Conservation (phyloP, 2,888 invertebrate genomes). For the Pardosa pseudoannulata region DNA sequence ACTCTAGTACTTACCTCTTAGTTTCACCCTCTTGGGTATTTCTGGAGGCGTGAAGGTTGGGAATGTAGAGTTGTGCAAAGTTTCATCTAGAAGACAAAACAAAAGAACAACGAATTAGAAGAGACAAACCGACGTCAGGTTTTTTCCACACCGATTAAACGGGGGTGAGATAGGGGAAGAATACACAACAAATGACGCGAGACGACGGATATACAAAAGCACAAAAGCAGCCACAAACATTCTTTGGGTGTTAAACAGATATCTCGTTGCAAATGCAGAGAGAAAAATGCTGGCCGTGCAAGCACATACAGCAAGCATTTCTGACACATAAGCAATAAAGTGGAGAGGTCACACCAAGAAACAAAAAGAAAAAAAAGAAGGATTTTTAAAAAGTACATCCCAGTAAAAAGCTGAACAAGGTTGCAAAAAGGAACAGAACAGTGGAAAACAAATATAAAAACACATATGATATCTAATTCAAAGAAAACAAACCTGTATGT, state of each 20-base stretch:
- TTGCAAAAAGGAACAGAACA: neutral
- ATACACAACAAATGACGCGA: neutral
- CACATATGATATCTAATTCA: neutral
- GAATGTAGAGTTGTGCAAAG: constrained; percentile 73
- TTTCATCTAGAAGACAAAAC: constrained; percentile 74
- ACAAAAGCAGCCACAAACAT: constrained; percentile 39
- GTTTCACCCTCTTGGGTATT: constrained; percentile 99
- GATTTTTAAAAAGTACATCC: neutral
- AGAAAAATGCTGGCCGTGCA: constrained; percentile 28
- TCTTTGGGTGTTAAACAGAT: neutral
- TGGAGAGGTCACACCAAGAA: neutral
- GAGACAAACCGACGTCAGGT: no score
- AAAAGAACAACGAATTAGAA: neutral
- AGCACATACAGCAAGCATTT: constrained; percentile 38
- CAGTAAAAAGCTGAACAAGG: neutral
- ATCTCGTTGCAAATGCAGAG: neutral
- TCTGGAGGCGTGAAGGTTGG: constrained; percentile 99
- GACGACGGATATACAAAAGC: constrained; percentile 3
- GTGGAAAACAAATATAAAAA: neutral
- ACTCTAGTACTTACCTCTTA: constrained; percentile 85
- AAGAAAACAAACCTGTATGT: neutral
- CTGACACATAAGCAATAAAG: neutral
- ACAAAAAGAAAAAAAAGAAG: neutral
- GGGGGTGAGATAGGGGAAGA: no score
- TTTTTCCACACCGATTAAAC: no score